Percentiles rank a stretch among this genome's conserved stretches.
These are phyloP conservation scores for Acronicta psi DNA, from an alignment of 2,888 invertebrate genomes.

Conservation along the genomic window DNA sequence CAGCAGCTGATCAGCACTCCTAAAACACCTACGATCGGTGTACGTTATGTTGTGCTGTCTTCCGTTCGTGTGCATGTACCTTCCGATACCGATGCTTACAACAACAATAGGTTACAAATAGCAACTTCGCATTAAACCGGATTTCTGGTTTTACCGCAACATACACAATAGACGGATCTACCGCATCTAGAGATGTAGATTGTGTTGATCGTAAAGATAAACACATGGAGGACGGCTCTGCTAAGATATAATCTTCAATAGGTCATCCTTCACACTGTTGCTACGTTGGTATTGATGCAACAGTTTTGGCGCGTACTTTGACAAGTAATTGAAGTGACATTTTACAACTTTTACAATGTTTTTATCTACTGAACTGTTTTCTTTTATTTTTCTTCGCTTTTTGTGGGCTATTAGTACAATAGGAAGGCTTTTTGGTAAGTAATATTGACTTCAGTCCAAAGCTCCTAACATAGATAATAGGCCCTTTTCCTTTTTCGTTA, in stretches of 20 bases:
- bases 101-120: background rate
- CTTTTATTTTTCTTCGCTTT: background rate
- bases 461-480: too few relatives aligned
- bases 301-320: background rate
- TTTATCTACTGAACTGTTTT: background rate
- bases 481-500: too few relatives aligned
- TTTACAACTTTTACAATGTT: background rate
- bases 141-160: slow-evolving; percentile 13
- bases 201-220: slow-evolving; percentile 16
- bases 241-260: slow-evolving; percentile 15
- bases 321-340: background rate
- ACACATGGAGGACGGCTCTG: slow-evolving; percentile 20
- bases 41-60: too few relatives aligned
- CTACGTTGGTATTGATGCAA: slow-evolving; percentile 7
- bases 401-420: too few relatives aligned
- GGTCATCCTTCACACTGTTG: slow-evolving; percentile 9
- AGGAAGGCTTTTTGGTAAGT: too few relatives aligned
- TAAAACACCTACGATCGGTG: too few relatives aligned
- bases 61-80: too few relatives aligned
- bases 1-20: too few relatives aligned
- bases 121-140: slow-evolving; percentile 1
- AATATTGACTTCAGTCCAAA: too few relatives aligned
- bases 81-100: background rate
- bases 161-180: slow-evolving; percentile 36
- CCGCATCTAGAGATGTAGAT: slow-evolving; percentile 12